Evolutionary conservation across 2,797 vertebrate genomes (phyloP).

Genomic region (Siniperca obscura): DNA sequence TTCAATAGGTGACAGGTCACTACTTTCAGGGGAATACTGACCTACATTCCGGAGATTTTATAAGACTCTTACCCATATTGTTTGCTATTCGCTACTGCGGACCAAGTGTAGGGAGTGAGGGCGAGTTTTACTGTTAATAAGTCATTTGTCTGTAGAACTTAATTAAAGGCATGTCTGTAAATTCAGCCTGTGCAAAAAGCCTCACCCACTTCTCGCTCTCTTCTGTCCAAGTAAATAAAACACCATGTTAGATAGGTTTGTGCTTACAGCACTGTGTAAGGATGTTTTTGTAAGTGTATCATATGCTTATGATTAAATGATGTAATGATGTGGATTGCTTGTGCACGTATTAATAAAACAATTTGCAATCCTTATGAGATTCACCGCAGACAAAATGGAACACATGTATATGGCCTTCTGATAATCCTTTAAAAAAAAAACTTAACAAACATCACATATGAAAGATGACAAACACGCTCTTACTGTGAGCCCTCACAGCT

Average conservation of each 20-base stretch:
- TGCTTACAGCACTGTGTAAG: constrained; percentile 33
- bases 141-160: constrained; percentile 18
- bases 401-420: constrained; percentile 5
- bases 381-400: constrained; percentile 11
- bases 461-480: not conserved
- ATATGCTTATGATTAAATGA: constrained; percentile 57
- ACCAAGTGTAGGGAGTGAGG: constrained; percentile 7
- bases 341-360: constrained; percentile 50
- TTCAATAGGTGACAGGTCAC: constrained; percentile 1
- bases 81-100: constrained; percentile 26
- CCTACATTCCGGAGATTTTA: constrained; percentile 47
- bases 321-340: constrained; percentile 50
- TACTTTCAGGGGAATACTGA: constrained; percentile 13
- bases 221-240: constrained; percentile 25
- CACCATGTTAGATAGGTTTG: constrained; percentile 19
- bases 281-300: constrained; percentile 47
- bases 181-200: constrained; percentile 14
- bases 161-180: constrained; percentile 23
- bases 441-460: not conserved
- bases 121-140: constrained; percentile 18
- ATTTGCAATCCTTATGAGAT: constrained; percentile 25
- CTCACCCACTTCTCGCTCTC: not conserved
- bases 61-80: constrained; percentile 1
- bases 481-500: constrained; percentile 2
- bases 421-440: constrained; percentile 13